A percentile compares a stretch with the other conserved stretches of the same genome.
These are phyloP conservation scores for Labrus mixtus DNA, from an alignment of 2,113 vertebrate genomes.

Conservation along the genomic window DNA sequence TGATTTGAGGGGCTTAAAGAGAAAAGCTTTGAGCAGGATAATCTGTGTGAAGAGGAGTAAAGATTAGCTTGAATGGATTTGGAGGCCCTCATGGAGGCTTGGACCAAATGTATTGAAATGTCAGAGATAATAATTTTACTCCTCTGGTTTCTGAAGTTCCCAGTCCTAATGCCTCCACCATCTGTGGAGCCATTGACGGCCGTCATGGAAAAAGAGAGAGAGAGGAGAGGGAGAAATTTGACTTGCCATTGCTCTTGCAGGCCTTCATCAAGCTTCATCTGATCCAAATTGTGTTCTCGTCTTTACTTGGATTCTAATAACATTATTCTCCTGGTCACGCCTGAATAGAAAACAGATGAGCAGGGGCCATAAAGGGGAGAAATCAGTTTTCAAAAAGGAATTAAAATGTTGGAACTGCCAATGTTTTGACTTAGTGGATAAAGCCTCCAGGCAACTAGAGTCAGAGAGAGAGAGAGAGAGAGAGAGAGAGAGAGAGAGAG, in stretches of 20 bases:
- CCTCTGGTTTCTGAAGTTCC: slow-evolving; percentile 52
- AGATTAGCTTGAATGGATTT: slow-evolving; percentile 73
- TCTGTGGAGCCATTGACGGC: slow-evolving; percentile 54
- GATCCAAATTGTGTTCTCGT: slow-evolving; percentile 62
- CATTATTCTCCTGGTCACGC: slow-evolving; percentile 68
- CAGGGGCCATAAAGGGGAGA: slow-evolving; percentile 54
- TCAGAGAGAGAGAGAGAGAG: slow-evolving; percentile 20
- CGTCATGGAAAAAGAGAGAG: slow-evolving; percentile 33
- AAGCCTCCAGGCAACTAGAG: slow-evolving; percentile 67
- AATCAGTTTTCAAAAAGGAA: slow-evolving; percentile 63
- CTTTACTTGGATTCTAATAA: slow-evolving; percentile 61
- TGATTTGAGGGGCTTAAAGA: slow-evolving; percentile 67
- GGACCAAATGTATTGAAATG: slow-evolving; percentile 72
- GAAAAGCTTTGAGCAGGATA: slow-evolving; percentile 66
- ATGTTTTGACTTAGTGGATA: slow-evolving; percentile 79
- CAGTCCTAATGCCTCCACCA: slow-evolving; percentile 57
- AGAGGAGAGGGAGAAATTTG: slow-evolving; percentile 39
- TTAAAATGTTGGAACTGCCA: slow-evolving; percentile 73
- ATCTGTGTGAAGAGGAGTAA: slow-evolving; percentile 64
- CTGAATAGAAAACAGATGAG: slow-evolving; percentile 73
- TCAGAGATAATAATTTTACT: slow-evolving; percentile 74
- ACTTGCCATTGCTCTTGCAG: slow-evolving; percentile 41
- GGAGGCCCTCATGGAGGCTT: slow-evolving; percentile 57
- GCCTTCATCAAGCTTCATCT: slow-evolving; percentile 50
- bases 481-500: slow-evolving; percentile 17